Conservation (phyloP, 2,888 invertebrate genomes). For the Biston betularia region DNA sequence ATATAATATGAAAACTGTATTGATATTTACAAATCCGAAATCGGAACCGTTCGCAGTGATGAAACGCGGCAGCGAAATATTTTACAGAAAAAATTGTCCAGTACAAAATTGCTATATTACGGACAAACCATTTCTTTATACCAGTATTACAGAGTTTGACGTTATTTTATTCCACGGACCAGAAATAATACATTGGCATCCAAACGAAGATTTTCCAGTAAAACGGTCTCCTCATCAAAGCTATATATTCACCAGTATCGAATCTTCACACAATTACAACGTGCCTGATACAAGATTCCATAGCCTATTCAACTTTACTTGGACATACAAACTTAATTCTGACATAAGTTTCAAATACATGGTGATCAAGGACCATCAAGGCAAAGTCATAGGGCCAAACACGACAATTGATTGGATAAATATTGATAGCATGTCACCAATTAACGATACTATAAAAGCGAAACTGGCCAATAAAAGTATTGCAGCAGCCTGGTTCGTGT, state of each 20-base stretch:
- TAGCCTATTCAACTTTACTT: constrained; percentile 65
- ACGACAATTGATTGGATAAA: constrained; percentile 52
- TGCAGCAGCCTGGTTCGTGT: constrained; percentile 62
- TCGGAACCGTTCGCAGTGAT: constrained; percentile 55
- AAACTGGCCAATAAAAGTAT: constrained; percentile 34
- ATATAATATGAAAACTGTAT: constrained; percentile 20
- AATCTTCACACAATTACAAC: constrained; percentile 63
- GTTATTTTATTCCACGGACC: constrained; percentile 63
- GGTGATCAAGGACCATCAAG: constrained; percentile 52
- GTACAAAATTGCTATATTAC: constrained; percentile 67
- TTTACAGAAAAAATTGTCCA: constrained; percentile 58
- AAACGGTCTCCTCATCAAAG: constrained; percentile 58
- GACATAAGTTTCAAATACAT: constrained; percentile 63
- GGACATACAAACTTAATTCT: constrained; percentile 63
- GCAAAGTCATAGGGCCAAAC: constrained; percentile 56
- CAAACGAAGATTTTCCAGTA: constrained; percentile 45
- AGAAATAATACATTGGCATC: constrained; percentile 45
- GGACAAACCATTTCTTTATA: constrained; percentile 52
- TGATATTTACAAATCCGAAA: constrained; percentile 58
- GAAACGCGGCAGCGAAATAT: constrained; percentile 54
- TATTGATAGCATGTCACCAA: constrained; percentile 54
- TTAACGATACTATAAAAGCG: constrained; percentile 33
- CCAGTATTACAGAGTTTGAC: constrained; percentile 56
- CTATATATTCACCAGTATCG: constrained; percentile 61
- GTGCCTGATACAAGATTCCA: constrained; percentile 52